Conservation (phyloP, 1,140 invertebrate species). For the Doryteuthis pealeii region DNA sequence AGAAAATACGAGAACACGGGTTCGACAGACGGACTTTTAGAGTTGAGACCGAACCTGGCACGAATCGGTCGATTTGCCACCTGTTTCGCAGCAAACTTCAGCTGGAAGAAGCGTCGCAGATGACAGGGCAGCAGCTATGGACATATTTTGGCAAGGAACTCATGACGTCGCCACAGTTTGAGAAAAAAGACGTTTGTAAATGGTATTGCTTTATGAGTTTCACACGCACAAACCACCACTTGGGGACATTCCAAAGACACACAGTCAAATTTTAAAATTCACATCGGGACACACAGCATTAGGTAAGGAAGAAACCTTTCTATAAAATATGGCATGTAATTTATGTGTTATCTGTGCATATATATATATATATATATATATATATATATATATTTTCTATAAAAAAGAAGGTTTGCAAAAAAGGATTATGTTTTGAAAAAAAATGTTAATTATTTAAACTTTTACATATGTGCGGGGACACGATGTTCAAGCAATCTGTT, state of each 20-base stretch:
- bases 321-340: background rate
- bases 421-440: too few species aligned
- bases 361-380: too few species aligned
- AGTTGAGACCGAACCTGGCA: conserved; percentile 63
- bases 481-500: too few species aligned
- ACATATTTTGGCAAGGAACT: conserved; percentile 77
- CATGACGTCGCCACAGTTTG: conserved; percentile 66
- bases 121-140: conserved; percentile 82
- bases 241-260: conserved; percentile 62
- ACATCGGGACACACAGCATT: conserved; percentile 82
- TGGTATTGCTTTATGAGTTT: conserved; percentile 88
- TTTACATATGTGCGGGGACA: too few species aligned
- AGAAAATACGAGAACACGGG: conserved; percentile 82
- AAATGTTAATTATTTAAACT: too few species aligned
- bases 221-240: conserved; percentile 71
- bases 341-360: too few species aligned
- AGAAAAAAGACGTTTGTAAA: conserved; percentile 71
- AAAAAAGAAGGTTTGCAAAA: too few species aligned
- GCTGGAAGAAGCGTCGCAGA: conserved; percentile 70
- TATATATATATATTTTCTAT: too few species aligned
- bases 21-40: conserved; percentile 80
- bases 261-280: conserved; percentile 72
- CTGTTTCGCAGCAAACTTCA: conserved; percentile 72
- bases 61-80: conserved; percentile 62
- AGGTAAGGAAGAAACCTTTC: conserved; percentile 64